phyloP scores from a whole-genome alignment of 2,888 invertebrate species.

The Hecatera dysodea region DNA sequence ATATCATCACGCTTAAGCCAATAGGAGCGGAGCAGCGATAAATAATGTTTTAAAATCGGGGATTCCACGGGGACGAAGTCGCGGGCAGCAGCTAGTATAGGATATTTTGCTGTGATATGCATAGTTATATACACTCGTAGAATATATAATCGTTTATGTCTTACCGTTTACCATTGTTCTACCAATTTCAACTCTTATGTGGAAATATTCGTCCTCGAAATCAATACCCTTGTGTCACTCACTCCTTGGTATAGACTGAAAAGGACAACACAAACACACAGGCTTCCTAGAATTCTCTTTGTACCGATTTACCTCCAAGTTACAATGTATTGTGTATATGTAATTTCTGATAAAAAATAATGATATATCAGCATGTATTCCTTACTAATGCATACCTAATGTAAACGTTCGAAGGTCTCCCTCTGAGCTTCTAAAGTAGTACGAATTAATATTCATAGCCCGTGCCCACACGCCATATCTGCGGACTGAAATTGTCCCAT shows the following conservation, averaged over 20 bases:
- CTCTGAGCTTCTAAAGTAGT: slow-evolving; percentile 23
- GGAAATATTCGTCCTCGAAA: neutral
- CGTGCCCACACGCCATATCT: slow-evolving; percentile 46
- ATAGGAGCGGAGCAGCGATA: too few relatives aligned
- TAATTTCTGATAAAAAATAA: slow-evolving; percentile 22
- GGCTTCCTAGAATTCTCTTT: slow-evolving; percentile 8
- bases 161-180: neutral
- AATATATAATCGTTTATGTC: neutral
- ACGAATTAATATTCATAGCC: slow-evolving; percentile 61
- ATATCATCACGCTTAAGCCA: too few relatives aligned
- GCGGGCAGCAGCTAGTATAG: too few relatives aligned
- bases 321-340: neutral
- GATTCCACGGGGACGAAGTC: too few relatives aligned
- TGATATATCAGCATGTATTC: neutral
- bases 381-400: slow-evolving; percentile 26
- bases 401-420: slow-evolving; percentile 29
- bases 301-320: neutral
- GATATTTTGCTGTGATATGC: neutral
- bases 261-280: neutral
- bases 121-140: neutral
- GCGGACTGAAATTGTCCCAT: slow-evolving; percentile 51
- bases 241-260: neutral
- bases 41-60: too few relatives aligned
- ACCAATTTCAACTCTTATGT: neutral
- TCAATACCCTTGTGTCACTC: neutral